Evolutionary conservation across 2,888 invertebrate species (phyloP).

Genomic region (Eupithecia insigniata): DNA sequence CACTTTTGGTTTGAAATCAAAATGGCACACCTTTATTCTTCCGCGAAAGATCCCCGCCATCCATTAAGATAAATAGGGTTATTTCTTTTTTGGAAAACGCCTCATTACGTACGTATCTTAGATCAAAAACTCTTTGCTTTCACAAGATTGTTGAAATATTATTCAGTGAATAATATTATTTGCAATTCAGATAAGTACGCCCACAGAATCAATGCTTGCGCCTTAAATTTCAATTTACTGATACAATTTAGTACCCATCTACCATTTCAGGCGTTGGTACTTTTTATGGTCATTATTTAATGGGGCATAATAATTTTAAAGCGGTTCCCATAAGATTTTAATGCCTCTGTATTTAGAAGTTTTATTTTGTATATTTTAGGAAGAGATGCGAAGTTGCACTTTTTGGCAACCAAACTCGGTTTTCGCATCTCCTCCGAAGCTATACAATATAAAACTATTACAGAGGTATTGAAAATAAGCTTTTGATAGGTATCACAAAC

Average conservation of each 20-base stretch:
- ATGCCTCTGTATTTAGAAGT: too few species aligned
- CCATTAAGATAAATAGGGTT: background rate
- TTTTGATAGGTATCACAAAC: too few species aligned
- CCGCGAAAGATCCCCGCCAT: background rate
- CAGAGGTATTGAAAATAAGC: too few species aligned
- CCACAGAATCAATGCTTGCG: constrained; percentile 13
- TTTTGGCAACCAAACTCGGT: too few species aligned
- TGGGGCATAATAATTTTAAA: too few species aligned
- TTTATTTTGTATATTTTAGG: too few species aligned
- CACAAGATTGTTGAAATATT: background rate
- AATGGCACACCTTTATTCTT: background rate
- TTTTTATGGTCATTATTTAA: background rate
- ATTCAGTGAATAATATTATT: constrained; percentile 16
- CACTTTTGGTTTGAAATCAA: too few species aligned
- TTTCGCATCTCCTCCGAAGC: too few species aligned
- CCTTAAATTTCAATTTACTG: constrained; percentile 9
- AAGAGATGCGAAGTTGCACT: too few species aligned
- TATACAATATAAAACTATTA: too few species aligned
- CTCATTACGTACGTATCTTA: background rate
- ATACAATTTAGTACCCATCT: background rate
- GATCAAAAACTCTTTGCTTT: background rate
- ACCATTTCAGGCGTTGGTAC: background rate
- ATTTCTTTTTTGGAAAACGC: background rate
- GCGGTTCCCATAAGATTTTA: too few species aligned
- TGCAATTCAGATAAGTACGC: constrained; percentile 28